Conservation (phyloP, 2,113 vertebrate species). For the Meles meles region DNA sequence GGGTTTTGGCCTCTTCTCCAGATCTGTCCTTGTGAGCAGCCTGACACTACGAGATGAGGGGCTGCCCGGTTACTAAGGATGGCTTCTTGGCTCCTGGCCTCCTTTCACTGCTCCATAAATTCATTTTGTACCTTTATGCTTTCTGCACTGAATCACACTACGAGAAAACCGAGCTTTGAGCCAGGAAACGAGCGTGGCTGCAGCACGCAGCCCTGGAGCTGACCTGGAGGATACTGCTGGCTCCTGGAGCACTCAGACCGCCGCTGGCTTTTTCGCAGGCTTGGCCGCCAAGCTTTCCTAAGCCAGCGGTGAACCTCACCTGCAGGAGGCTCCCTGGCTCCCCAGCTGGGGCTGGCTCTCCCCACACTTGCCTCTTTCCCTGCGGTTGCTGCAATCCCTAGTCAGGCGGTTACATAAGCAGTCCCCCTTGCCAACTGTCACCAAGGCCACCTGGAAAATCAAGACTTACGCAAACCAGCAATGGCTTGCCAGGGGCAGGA, state of each 20-base stretch:
- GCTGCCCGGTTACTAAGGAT: neutral
- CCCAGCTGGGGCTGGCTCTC: neutral
- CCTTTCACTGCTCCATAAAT: neutral
- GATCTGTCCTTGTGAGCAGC: neutral
- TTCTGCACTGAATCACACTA: neutral
- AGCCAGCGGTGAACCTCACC: neutral
- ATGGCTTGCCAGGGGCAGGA: neutral
- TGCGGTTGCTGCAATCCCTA: neutral
- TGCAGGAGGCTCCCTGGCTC: neutral
- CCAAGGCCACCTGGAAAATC: constrained; percentile 41
- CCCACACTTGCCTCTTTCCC: neutral
- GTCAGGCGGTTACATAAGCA: neutral
- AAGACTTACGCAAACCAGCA: neutral
- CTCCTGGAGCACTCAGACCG: neutral
- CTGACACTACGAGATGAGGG: neutral
- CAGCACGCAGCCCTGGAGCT: neutral
- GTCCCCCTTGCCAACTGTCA: neutral
- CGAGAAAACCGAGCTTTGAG: neutral
- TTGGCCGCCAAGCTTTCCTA: neutral
- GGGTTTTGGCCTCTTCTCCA: neutral
- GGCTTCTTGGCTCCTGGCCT: neutral
- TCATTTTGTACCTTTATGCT: neutral
- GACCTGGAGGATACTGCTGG: neutral
- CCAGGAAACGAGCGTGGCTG: neutral
- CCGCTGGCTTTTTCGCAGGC: neutral